Base-by-base conservation (phyloP, 2,797 vertebrate species). In the Tolypeutes matacus region DNA sequence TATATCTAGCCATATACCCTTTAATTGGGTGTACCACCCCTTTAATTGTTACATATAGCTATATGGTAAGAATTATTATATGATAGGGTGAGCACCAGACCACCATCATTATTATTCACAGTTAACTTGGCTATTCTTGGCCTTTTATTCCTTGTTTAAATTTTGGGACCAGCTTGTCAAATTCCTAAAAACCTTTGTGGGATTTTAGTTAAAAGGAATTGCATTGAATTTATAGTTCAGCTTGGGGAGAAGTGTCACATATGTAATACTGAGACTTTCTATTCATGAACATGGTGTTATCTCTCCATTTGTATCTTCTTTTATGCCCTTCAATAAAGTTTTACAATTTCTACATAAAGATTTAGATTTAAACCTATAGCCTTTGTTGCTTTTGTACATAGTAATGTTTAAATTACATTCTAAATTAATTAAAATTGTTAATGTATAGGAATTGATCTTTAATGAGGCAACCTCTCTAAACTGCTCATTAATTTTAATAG, bases 281-380 rank as follows among this genome's bases (percentile, higher is more conserved):
- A 88, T 65, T 88, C 93, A 96, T 60, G 83, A 95, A 46, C n/a
- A 89, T 49, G 29, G 23, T 80, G 1, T 85, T 56, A 7, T 81
- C 56, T 76, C 23, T 95, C 27, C 62, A 64, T 34, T 70, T 96
- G 27, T 34, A 64, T 83, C 11, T 84, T 78, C 51, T 53, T 56
- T 80, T 76, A 39, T 86, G 34, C 3, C 46, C 29, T 62, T 72
- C 31, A 87, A 27, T 89, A 93, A 87, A 75, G 53, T 65, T 62
- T 62, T 93, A 25, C 60, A 39, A 51, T 93, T 96, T 92, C 80
- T 65, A 76, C 58, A n/a, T 93, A 69, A 69, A 75, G 58, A 84
- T 78, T 62, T 86, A 73, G 64, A 42, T 75, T 51, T 73, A 36
- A 14, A 65, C 72, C 7, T 76, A 10, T 46, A 84, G 75, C 5